Evolutionary conservation across 2,888 invertebrate species (phyloP).

Genomic region (Napeogenes inachia): DNA sequence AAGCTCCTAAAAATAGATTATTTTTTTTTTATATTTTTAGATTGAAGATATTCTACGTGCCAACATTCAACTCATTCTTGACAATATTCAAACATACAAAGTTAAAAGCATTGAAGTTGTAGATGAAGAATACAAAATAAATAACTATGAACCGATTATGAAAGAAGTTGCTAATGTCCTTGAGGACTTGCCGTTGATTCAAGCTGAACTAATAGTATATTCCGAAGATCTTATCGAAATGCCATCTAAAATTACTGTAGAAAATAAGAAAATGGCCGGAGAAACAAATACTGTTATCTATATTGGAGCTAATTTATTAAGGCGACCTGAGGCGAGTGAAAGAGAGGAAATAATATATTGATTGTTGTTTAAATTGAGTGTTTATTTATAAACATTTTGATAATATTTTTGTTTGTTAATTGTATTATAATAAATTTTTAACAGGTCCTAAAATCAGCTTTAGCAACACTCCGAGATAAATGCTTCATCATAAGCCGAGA

Average conservation of each 20-base stretch:
- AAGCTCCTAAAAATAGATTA: too few species aligned
- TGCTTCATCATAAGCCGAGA: conserved; percentile 81
- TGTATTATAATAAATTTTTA: conserved; percentile 13
- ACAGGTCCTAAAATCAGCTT: conserved; percentile 65
- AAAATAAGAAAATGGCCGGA: conserved; percentile 78
- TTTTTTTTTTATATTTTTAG: conserved; percentile 33
- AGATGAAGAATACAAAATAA: conserved; percentile 71
- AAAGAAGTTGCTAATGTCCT: conserved; percentile 77
- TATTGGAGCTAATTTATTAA: conserved; percentile 71
- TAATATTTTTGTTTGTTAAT: not conserved
- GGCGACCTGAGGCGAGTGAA: conserved; percentile 65
- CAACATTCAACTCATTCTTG: conserved; percentile 83
- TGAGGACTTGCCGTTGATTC: conserved; percentile 82
- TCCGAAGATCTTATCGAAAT: conserved; percentile 69
- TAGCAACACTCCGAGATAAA: conserved; percentile 72
- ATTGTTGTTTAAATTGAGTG: too few species aligned
- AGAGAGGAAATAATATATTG: not conserved
- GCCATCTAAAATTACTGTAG: conserved; percentile 73
- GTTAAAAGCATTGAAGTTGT: conserved; percentile 77
- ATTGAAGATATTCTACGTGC: conserved; percentile 76
- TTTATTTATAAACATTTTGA: not conserved
- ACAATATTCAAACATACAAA: conserved; percentile 81
- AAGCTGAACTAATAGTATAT: conserved; percentile 80
- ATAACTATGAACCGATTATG: conserved; percentile 69
- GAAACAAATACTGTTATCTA: conserved; percentile 73